phyloP scores from a whole-genome alignment of 2,797 vertebrate species.

The Poecilia wingei region DNA sequence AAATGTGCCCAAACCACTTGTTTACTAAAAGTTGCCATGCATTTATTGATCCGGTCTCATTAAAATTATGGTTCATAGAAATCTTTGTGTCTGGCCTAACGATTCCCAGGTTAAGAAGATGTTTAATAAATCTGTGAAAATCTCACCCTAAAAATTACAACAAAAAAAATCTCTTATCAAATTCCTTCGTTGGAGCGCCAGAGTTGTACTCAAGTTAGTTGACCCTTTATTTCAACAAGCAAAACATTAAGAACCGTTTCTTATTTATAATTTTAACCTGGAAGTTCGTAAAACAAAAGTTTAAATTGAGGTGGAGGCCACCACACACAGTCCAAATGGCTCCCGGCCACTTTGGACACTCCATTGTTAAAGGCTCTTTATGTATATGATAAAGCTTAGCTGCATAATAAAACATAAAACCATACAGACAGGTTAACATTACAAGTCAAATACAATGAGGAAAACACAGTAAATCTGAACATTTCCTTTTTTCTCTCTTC shows the following conservation, averaged over 20 bases:
- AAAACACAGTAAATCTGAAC: not conserved
- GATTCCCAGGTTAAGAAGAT: not conserved
- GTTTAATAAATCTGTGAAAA: not conserved
- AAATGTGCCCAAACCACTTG: not conserved
- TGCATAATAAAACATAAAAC: not conserved
- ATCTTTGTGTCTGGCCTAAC: not conserved
- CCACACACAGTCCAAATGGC: not conserved
- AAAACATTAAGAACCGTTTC: not conserved
- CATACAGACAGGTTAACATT: not conserved
- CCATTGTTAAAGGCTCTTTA: not conserved
- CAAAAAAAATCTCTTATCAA: not conserved
- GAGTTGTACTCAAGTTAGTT: not conserved
- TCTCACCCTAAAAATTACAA: not conserved
- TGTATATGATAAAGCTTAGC: not conserved
- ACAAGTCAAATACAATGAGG: not conserved
- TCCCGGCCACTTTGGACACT: not conserved
- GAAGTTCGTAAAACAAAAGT: not conserved
- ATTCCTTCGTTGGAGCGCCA: not conserved
- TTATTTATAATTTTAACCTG: not conserved
- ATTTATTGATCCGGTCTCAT: not conserved
- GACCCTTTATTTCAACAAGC: not conserved
- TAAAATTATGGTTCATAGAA: not conserved
- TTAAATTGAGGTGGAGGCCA: not conserved
- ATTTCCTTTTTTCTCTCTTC: not conserved
- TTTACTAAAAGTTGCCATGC: not conserved